Conservation (phyloP, 1,140 invertebrate genomes). For the Saxidomus purpurata region DNA sequence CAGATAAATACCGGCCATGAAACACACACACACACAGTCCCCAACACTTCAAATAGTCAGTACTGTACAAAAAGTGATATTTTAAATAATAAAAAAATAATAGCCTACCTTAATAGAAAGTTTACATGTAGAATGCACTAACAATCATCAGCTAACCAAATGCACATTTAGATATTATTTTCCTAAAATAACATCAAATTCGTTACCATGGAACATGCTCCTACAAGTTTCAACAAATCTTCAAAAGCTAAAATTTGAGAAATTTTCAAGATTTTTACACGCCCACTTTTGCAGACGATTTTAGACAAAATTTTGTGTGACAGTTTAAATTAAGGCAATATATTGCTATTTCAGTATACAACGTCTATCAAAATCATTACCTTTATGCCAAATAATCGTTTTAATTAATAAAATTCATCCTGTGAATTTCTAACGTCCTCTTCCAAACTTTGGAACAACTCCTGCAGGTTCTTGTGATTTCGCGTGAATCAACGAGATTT, state of each 20-base stretch:
- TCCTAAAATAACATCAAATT: background rate
- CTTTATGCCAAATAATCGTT: background rate
- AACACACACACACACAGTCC: no score
- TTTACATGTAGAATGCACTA: no score
- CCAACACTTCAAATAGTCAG: no score
- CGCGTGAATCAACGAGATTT: constrained; percentile 21
- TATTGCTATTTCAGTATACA: background rate
- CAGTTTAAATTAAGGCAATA: background rate
- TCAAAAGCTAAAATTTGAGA: background rate
- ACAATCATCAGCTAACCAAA: no score
- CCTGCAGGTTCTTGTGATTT: constrained; percentile 49
- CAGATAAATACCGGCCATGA: no score
- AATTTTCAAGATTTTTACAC: constrained; percentile 32
- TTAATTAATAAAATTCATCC: background rate
- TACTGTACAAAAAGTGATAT: no score
- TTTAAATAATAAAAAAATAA: no score
- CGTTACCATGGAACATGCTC: constrained; percentile 59
- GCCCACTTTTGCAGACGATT: constrained; percentile 63
- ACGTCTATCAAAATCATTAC: background rate
- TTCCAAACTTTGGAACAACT: constrained; percentile 22
- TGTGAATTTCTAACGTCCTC: background rate
- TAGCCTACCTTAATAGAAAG: no score
- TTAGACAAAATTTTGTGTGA: background rate
- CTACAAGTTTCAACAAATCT: constrained; percentile 22
- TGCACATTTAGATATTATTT: no score